Evolutionary conservation across 1,140 invertebrate genomes (phyloP).

Genomic region (Lucilia sericata): DNA sequence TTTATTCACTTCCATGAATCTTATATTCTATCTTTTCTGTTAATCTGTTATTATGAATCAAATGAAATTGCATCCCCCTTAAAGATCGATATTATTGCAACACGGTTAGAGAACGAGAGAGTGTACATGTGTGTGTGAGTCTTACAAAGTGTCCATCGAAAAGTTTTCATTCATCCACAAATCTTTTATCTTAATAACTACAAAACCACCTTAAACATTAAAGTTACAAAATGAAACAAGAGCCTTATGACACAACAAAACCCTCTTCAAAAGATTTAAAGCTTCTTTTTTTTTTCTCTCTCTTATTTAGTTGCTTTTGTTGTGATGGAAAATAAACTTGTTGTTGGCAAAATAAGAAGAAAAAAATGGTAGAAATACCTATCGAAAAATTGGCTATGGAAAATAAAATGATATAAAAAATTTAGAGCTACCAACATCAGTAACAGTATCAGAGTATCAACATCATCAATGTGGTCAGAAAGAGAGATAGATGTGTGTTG

Average conservation of each 20-base stretch:
- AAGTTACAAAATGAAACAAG: constrained; percentile 27
- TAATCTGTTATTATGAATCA: constrained; percentile 29
- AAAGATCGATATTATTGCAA: not conserved
- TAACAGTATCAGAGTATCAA: not conserved
- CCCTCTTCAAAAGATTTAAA: constrained; percentile 16
- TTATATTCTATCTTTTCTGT: constrained; percentile 15
- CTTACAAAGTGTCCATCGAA: not conserved
- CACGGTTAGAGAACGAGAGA: not conserved
- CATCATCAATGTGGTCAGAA: not conserved
- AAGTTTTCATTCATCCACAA: not conserved
- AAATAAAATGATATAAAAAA: not conserved
- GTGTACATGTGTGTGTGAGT: not conserved
- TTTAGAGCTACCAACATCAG: constrained; percentile 25
- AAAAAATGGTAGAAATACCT: not conserved
- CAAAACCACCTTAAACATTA: constrained; percentile 24
- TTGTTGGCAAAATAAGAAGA: not conserved
- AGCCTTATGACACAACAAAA: constrained; percentile 23
- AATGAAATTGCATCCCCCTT: constrained; percentile 16
- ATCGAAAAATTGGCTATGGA: not conserved
- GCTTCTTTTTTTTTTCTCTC: not conserved
- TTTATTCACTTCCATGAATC: constrained; percentile 20
- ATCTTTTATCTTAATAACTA: constrained; percentile 25
- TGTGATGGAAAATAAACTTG: constrained; percentile 20
- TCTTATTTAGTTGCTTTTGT: not conserved
- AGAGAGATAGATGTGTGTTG: no score